phyloP scores from a whole-genome alignment of 2,888 invertebrate species.

The Boloria selene region DNA sequence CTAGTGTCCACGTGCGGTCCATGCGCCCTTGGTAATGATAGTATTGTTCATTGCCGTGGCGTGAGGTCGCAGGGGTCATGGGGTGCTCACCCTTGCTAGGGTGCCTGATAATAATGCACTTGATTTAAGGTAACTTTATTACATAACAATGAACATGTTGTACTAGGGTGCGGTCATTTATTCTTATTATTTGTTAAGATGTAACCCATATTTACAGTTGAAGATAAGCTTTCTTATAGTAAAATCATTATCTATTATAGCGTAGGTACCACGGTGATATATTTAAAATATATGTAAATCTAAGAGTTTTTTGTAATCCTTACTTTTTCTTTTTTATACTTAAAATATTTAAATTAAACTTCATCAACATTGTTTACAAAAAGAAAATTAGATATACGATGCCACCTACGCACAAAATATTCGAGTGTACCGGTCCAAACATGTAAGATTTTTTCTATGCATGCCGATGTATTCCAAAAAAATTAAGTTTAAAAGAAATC shows the following conservation, averaged over 20 bases:
- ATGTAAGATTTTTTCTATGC: conserved; percentile 75
- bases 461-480: conserved; percentile 77
- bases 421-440: conserved; percentile 76
- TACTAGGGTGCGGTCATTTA: conserved; percentile 1
- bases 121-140: conserved; percentile 42
- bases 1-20: conserved; percentile 66
- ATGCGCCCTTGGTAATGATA: conserved; percentile 66
- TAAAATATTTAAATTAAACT: conserved; percentile 50
- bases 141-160: conserved; percentile 6
- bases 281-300: conserved; percentile 3
- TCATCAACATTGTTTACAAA: conserved; percentile 75
- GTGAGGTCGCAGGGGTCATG: conserved; percentile 57
- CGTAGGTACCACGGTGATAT: no score
- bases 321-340: conserved; percentile 15
- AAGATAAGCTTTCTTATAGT: neutral
- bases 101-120: conserved; percentile 48
- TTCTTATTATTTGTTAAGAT: neutral
- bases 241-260: neutral
- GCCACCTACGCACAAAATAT: conserved; percentile 79
- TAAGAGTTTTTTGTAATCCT: conserved; percentile 1
- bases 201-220: neutral
- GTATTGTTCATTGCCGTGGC: conserved; percentile 56
- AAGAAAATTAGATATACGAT: conserved; percentile 69
- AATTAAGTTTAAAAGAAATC: conserved; percentile 78
- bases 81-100: conserved; percentile 49